These are phyloP conservation scores for Urechis unicinctus DNA, from an alignment of 2,888 invertebrate genomes.

Conservation along the genomic window DNA sequence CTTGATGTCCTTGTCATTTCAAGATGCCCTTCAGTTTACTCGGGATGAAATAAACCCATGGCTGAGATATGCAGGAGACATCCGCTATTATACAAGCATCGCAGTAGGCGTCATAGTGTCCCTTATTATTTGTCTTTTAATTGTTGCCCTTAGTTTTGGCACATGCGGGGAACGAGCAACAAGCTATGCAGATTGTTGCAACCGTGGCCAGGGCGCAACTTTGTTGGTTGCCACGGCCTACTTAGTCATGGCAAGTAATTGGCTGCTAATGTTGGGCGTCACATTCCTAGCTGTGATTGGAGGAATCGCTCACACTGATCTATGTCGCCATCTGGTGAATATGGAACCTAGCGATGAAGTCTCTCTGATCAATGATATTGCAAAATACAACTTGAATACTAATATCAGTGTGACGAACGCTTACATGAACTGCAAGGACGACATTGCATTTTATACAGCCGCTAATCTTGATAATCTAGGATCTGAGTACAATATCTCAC, in stretches of 20 bases:
- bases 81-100: neutral
- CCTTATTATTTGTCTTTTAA: neutral
- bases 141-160: neutral
- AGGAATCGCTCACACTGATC: neutral
- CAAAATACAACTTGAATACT: neutral
- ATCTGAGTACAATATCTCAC: neutral
- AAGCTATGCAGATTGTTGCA: neutral
- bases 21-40: neutral
- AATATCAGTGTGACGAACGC: neutral
- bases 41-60: neutral
- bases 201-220: neutral
- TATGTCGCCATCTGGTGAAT: neutral
- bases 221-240: neutral
- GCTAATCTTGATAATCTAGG: neutral
- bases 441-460: neutral
- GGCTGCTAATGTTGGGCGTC: neutral
- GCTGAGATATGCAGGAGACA: neutral
- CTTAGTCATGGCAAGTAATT: neutral
- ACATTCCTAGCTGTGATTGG: neutral
- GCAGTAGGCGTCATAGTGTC: neutral
- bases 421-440: neutral
- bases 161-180: neutral
- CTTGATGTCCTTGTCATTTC: neutral
- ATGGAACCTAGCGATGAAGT: neutral
- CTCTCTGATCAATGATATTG: neutral